phyloP scores from a whole-genome alignment of 1,140 invertebrate species.

The Eciton burchellii region DNA sequence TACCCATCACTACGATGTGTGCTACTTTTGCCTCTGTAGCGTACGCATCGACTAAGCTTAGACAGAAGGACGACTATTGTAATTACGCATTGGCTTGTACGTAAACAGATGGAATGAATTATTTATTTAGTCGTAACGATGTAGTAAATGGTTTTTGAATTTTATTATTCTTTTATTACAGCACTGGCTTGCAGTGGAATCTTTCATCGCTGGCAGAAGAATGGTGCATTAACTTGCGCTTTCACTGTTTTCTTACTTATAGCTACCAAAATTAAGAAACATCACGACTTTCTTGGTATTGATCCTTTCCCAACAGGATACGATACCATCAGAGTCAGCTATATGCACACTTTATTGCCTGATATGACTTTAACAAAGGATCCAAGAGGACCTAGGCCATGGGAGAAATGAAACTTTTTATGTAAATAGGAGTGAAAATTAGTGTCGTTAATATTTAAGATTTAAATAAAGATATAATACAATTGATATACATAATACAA shows the following conservation, averaged over 20 bases:
- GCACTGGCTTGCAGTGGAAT: neutral
- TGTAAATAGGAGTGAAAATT: neutral
- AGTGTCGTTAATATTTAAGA: slow-evolving; percentile 1
- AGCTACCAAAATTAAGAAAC: neutral
- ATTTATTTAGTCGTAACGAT: neutral
- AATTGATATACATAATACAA: slow-evolving; percentile 19
- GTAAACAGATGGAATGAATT: neutral
- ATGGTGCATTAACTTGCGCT: neutral
- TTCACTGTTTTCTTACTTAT: neutral
- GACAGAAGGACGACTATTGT: slow-evolving; percentile 88
- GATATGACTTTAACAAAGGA: slow-evolving; percentile 18
- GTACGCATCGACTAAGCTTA: slow-evolving; percentile 86
- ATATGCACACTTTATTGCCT: neutral
- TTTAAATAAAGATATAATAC: neutral
- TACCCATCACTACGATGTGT: slow-evolving; percentile 88
- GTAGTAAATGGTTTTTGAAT: neutral
- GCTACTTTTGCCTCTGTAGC: slow-evolving; percentile 88
- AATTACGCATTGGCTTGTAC: slow-evolving; percentile 81
- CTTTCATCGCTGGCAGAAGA: neutral
- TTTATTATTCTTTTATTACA: slow-evolving; percentile 51
- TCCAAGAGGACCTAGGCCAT: neutral
- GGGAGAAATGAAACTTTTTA: neutral
- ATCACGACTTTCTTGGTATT: neutral
- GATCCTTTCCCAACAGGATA: neutral
- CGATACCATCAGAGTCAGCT: neutral